A percentile compares a stretch with the other conserved stretches of the same genome.
These are phyloP conservation scores for Acrocephalus scirpaceus DNA, from an alignment of 2,797 vertebrate genomes.

Conservation along the genomic window DNA sequence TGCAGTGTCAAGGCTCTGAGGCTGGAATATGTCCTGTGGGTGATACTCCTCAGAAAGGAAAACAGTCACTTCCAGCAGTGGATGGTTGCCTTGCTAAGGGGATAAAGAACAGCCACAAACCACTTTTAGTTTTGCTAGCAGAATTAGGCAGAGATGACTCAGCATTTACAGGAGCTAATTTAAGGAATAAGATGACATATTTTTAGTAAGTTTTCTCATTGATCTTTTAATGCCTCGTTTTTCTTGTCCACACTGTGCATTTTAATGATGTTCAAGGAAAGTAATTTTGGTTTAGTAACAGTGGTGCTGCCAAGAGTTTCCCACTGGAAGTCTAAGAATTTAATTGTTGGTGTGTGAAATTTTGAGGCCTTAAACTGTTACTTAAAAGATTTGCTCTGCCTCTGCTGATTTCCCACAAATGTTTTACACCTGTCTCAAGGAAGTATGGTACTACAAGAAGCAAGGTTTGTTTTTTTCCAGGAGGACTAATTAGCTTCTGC, in stretches of 20 bases:
- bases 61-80: background rate
- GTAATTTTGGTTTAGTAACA: background rate
- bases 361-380: background rate
- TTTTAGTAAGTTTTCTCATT: background rate
- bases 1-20: background rate
- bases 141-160: conserved; percentile 5
- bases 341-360: background rate
- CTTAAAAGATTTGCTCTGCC: background rate
- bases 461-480: background rate
- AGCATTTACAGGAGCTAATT: background rate
- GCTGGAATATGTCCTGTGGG: rapidly evolving
- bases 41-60: background rate
- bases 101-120: background rate
- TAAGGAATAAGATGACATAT: background rate
- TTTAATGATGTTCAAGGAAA: background rate
- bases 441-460: background rate
- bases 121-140: background rate
- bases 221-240: conserved; percentile 8
- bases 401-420: background rate
- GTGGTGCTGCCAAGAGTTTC: background rate
- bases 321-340: background rate
- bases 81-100: background rate
- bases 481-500: background rate
- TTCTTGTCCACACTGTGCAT: background rate
- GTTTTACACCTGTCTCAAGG: background rate